Evolutionary conservation across 2,797 vertebrate genomes (phyloP).

Genomic region (Falco peregrinus): DNA sequence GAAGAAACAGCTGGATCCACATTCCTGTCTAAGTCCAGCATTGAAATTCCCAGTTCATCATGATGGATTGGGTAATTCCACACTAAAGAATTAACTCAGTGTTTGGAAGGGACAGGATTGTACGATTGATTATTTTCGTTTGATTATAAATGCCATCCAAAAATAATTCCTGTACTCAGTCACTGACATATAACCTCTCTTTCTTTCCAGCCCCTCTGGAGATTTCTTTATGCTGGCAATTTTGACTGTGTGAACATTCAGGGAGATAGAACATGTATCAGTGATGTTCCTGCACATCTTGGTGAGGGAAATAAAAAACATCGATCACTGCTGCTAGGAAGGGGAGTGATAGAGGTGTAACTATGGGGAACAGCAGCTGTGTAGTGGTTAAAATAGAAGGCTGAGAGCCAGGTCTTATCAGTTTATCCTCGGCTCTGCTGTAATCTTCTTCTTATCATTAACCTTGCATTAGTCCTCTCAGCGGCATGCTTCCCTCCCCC

Average conservation of each 20-base stretch:
- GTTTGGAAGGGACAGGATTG: conserved; percentile 4
- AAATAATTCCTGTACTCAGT: conserved; percentile 6
- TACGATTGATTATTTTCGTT: conserved; percentile 59
- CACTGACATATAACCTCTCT: background rate
- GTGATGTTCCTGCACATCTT: background rate
- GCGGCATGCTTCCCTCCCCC: background rate
- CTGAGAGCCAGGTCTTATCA: conserved; percentile 22
- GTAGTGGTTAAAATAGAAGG: conserved; percentile 38
- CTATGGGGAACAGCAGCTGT: conserved; percentile 20
- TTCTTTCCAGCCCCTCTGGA: background rate
- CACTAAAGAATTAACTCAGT: conserved; percentile 35
- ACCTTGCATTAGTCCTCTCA: conserved; percentile 28
- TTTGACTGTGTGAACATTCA: background rate
- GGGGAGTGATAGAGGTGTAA: background rate
- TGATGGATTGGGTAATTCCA: conserved; percentile 56
- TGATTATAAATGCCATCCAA: conserved; percentile 38
- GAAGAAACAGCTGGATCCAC: conserved; percentile 57
- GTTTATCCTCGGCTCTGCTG: conserved; percentile 30
- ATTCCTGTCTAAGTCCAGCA: conserved; percentile 18
- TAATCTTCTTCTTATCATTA: conserved; percentile 56
- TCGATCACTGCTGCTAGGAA: background rate
- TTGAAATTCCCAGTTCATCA: conserved; percentile 24
- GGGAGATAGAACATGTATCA: background rate
- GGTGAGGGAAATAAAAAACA: background rate
- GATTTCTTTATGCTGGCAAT: background rate